Percentiles rank a stretch among this genome's conserved stretches.
Conservation (phyloP, 2,888 invertebrate species). For the Leucoma salicis region DNA sequence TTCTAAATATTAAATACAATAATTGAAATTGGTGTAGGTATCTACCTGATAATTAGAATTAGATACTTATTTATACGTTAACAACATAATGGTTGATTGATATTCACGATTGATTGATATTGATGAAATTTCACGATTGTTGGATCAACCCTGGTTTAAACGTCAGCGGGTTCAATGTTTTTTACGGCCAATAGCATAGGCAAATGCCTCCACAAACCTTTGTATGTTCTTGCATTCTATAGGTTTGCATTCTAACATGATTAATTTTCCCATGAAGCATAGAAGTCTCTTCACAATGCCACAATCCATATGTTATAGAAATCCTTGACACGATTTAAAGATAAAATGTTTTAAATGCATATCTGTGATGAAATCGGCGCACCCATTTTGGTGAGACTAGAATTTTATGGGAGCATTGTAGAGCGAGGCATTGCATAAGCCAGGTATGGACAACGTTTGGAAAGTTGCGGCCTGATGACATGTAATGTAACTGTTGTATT, state of each 20-base stretch:
- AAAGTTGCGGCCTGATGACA: too few species aligned
- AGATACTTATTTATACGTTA: too few species aligned
- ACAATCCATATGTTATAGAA: constrained; percentile 23
- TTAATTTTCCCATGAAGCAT: constrained; percentile 63
- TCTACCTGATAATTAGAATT: too few species aligned
- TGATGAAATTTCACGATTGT: too few species aligned
- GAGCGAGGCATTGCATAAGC: constrained; percentile 40
- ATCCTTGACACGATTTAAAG: constrained; percentile 63
- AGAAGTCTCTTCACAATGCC: constrained; percentile 22
- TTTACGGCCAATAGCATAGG: constrained; percentile 14
- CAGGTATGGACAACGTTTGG: too few species aligned
- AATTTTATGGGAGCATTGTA: constrained; percentile 43
- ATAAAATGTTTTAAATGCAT: constrained; percentile 51
- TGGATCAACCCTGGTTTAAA: not conserved
- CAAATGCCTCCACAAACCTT: constrained; percentile 19
- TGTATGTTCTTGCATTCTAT: constrained; percentile 27
- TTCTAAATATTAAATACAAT: too few species aligned
- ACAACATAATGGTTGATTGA: too few species aligned
- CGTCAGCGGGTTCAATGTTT: constrained; percentile 21
- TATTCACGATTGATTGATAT: too few species aligned
- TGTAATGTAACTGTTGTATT: too few species aligned
- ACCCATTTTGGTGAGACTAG: constrained; percentile 43
- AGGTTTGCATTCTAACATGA: constrained; percentile 48
- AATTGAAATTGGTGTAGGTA: too few species aligned
- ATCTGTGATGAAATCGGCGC: constrained; percentile 48